Evolutionary conservation across 2,888 invertebrate species (phyloP), one percentile per base, ranked within the genome.

Genomic region (Geophilus truncorum): DNA sequence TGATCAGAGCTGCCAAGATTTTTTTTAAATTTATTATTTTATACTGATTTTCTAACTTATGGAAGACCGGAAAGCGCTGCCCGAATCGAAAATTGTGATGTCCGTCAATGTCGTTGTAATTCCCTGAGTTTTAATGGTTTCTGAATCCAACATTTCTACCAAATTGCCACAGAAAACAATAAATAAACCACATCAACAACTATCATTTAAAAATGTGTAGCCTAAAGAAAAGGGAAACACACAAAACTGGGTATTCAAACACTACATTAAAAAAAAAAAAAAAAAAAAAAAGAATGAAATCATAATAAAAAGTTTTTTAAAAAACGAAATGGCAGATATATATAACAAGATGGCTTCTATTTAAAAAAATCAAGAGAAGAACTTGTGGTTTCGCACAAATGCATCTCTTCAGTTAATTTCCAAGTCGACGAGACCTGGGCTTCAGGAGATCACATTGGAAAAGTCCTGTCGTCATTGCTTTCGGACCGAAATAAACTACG

Each of bases 131-230:
- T 62, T 28, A 62, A 62, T 25, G 23, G 62, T 62, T 62, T 62
- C 62, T 62, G 62, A 62, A 62, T 62, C 62, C 62, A 62, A 62
- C 62, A 28, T 62, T 62, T 62, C 62, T 62, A 62, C 62, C 62
- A 62, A 62, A 62, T 62, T 62, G 62, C 62, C 62, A 62, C 62
- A 62, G 62, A 62, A 62, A 62, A 62, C 62, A 62, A 62, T 62
- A 62, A 62, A 62, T 62, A 62, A 62, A 62, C 62, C 62, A 62
- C 62, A 25, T 62, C 62, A 62, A 62, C 62, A 62, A 62, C 28
- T 62, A 62, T 45, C 62, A 12, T 21, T 62, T 62, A 45, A 45
- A 45, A 57, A 57, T 23, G 23, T 23, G 3, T 21, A 57, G 23
- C 21, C 21, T 21, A 57, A 57, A 21, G 18, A 18, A 10, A 10